phyloP scores from a whole-genome alignment of 2,888 invertebrate species.

The Coelinius sp. region DNA sequence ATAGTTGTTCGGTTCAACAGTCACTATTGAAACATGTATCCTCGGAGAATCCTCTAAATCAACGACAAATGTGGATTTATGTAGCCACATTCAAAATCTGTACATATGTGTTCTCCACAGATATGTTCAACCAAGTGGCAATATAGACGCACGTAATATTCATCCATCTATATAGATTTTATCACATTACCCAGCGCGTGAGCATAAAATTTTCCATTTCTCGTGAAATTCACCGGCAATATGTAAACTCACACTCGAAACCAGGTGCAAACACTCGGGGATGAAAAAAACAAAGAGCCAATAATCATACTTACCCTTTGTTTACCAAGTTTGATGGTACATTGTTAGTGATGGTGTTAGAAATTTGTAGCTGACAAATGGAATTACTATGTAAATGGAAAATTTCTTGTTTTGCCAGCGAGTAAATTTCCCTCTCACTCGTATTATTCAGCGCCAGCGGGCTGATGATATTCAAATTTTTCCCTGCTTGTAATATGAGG shows the following conservation, averaged over 20 bases:
- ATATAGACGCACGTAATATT: constrained; percentile 16
- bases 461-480: constrained; percentile 24
- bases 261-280: neutral
- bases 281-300: neutral
- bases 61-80: neutral
- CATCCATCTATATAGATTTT: neutral
- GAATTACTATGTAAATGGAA: constrained; percentile 16
- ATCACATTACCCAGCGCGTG: constrained; percentile 9
- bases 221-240: constrained; percentile 3
- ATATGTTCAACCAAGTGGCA: neutral
- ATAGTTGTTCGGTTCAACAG: neutral
- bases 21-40: too few relatives aligned
- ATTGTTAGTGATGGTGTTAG: neutral
- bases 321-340: constrained; percentile 2
- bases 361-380: constrained; percentile 10
- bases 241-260: neutral
- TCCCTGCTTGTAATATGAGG: neutral
- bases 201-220: constrained; percentile 11
- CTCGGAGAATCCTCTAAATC: too few relatives aligned
- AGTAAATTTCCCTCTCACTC: neutral
- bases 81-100: neutral
- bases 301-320: neutral
- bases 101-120: neutral
- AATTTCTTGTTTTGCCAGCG: neutral
- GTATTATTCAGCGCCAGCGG: neutral